phyloP scores from a whole-genome alignment of 1,140 invertebrate genomes.

The Heliconius hewitsoni region DNA sequence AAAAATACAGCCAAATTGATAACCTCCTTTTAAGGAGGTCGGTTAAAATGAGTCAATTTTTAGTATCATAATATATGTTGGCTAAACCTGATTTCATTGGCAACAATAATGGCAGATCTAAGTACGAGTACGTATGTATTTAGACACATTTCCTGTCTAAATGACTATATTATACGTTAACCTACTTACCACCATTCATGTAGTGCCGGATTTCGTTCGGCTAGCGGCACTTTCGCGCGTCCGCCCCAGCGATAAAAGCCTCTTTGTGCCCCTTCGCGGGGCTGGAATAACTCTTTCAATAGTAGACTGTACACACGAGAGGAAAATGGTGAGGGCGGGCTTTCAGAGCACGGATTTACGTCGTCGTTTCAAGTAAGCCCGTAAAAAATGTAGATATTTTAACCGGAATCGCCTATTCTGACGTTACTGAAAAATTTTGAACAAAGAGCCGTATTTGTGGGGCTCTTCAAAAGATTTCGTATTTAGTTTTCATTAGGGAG shows the following conservation, averaged over 20 bases:
- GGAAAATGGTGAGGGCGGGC: constrained; percentile 48
- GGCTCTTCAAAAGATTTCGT: constrained; percentile 24
- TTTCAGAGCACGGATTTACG: constrained; percentile 50
- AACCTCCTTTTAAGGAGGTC: too few relatives aligned
- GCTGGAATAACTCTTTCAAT: constrained; percentile 63
- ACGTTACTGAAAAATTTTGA: constrained; percentile 28
- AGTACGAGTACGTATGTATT: neutral
- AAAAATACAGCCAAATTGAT: too few relatives aligned
- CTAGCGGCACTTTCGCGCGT: constrained; percentile 51
- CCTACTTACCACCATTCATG: constrained; percentile 55
- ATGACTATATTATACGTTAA: constrained; percentile 38
- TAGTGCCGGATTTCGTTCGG: constrained; percentile 56
- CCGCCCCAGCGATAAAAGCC: constrained; percentile 60
- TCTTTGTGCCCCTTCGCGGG: constrained; percentile 51
- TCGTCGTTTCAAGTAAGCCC: constrained; percentile 39
- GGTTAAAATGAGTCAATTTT: too few relatives aligned
- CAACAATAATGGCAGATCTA: neutral
- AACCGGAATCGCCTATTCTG: constrained; percentile 35
- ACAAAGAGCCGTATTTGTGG: constrained; percentile 27
- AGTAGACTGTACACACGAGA: constrained; percentile 52
- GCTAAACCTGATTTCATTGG: neutral
- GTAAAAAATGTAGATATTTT: constrained; percentile 43
- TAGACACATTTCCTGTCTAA: constrained; percentile 20
- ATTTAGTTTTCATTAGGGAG: constrained; percentile 22
- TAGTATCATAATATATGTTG: too few relatives aligned